phyloP scores from a whole-genome alignment of 2,797 vertebrate genomes.

The Synaphobranchus kaupii region DNA sequence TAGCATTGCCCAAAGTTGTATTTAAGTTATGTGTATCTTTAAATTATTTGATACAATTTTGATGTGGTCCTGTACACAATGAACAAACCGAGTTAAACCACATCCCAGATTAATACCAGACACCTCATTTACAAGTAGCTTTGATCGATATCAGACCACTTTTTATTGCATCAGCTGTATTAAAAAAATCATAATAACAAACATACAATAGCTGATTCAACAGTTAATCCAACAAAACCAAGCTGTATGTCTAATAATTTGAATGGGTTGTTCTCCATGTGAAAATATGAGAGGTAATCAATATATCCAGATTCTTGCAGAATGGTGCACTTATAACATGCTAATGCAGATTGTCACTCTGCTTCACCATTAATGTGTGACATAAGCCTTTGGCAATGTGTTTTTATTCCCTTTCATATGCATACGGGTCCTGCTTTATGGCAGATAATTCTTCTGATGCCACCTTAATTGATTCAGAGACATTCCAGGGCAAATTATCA shows the following conservation, averaged over 20 bases:
- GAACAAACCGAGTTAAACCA: background rate
- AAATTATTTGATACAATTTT: no score
- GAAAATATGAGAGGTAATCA: background rate
- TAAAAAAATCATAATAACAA: background rate
- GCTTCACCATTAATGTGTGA: background rate
- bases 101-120: background rate
- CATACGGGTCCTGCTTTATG: background rate
- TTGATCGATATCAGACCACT: background rate
- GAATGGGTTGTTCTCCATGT: background rate
- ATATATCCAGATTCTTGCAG: background rate
- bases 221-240: background rate
- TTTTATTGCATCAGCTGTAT: no score
- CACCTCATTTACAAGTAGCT: background rate
- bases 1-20: background rate
- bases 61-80: background rate
- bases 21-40: background rate
- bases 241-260: background rate
- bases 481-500: background rate
- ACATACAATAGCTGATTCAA: background rate
- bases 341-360: background rate
- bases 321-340: background rate
- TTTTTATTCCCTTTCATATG: background rate
- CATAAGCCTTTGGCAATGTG: background rate
- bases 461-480: conserved; percentile 1
- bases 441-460: background rate